A percentile compares a stretch with the other conserved stretches of the same genome.
Evolutionary conservation across 2,888 invertebrate species (phyloP).

Genomic region (Drosophila yooni): DNA sequence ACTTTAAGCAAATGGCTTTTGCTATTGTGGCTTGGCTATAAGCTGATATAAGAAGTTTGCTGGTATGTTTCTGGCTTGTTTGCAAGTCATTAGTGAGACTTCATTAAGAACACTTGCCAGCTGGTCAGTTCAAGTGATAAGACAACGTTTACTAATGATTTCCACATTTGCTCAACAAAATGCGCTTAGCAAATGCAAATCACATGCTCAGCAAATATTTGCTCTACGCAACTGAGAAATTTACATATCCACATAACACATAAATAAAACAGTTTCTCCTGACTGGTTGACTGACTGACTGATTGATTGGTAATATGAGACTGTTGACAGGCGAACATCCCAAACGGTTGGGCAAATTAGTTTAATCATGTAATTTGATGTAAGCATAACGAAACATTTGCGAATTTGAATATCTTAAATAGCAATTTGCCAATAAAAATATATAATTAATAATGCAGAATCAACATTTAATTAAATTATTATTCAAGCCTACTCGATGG

Average conservation of each 20-base stretch:
- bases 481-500: background rate
- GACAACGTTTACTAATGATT: slow-evolving; percentile 33
- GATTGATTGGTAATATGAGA: background rate
- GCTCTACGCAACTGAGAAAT: background rate
- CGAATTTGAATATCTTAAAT: background rate
- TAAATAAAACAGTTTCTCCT: background rate
- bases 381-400: background rate
- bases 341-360: background rate
- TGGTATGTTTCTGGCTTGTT: slow-evolving; percentile 45
- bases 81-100: slow-evolving; percentile 63
- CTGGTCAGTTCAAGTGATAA: slow-evolving; percentile 36
- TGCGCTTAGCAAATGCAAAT: background rate
- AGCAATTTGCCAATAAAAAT: background rate
- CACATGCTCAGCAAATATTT: background rate
- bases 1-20: slow-evolving; percentile 15
- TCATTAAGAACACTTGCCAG: slow-evolving; percentile 34
- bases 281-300: background rate
- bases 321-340: background rate
- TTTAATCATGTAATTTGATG: background rate
- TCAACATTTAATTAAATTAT: background rate
- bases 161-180: slow-evolving; percentile 14
- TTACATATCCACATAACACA: background rate
- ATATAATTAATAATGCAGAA: background rate
- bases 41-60: slow-evolving; percentile 30
- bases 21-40: slow-evolving; percentile 8